A percentile compares a stretch with the other conserved stretches of the same genome.
phyloP scores from a whole-genome alignment of 37 sponge, comb jelly and placozoan genomes.

The Beroe forskalii region DNA sequence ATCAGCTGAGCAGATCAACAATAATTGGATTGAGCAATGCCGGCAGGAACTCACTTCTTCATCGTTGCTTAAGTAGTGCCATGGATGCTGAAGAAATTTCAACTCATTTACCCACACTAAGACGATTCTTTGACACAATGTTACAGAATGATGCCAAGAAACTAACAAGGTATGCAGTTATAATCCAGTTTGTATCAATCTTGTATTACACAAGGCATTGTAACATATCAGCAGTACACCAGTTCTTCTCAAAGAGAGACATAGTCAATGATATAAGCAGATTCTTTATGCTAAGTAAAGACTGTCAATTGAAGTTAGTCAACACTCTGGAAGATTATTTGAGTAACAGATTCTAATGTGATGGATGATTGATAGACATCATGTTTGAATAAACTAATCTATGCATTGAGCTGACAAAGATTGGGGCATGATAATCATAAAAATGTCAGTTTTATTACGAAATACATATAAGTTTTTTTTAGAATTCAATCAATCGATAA shows the following conservation, averaged over 20 bases:
- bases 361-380: too few species aligned
- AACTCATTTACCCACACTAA: background rate
- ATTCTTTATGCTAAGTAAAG: background rate
- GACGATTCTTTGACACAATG: background rate
- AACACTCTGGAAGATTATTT: background rate
- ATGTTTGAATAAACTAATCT: too few species aligned
- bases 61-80: background rate
- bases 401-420: too few species aligned
- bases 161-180: background rate
- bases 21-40: constrained; percentile 15
- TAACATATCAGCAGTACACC: background rate
- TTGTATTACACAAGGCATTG: background rate
- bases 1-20: background rate
- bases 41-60: background rate
- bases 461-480: too few species aligned
- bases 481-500: too few species aligned
- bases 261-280: background rate
- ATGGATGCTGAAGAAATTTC: background rate
- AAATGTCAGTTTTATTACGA: too few species aligned
- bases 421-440: too few species aligned
- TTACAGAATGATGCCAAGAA: background rate
- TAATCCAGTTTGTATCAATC: constrained; percentile 24
- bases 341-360: background rate
- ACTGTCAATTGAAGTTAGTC: background rate
- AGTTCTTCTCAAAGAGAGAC: constrained; percentile 2